Percentiles rank a stretch among this genome's conserved stretches.
These are phyloP conservation scores for Diplazon laetatorius DNA, from an alignment of 2,888 invertebrate species.

Conservation along the genomic window DNA sequence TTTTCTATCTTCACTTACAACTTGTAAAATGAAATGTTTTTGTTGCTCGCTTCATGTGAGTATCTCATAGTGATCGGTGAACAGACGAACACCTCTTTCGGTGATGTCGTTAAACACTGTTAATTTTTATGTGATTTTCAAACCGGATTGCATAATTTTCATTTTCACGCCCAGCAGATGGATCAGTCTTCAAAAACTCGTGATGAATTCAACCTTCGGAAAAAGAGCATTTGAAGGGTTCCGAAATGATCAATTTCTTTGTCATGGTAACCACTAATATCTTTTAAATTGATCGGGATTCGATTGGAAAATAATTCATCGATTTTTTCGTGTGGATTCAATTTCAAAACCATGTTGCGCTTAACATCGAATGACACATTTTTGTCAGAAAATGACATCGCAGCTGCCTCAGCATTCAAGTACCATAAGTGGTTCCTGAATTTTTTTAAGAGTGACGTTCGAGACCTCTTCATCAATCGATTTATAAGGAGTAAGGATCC, in stretches of 20 bases:
- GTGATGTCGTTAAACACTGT: slow-evolving; percentile 24
- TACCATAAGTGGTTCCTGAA: too few relatives aligned
- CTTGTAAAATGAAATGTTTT: too few relatives aligned
- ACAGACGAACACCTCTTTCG: slow-evolving; percentile 27
- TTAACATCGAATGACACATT: slow-evolving; percentile 16
- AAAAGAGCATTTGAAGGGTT: slow-evolving; percentile 28
- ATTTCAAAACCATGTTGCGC: slow-evolving; percentile 49
- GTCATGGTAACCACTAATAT: slow-evolving; percentile 19
- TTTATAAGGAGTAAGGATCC: too few relatives aligned
- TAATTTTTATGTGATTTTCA: slow-evolving; percentile 26
- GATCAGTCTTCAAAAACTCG: too few relatives aligned
- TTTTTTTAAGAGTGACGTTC: too few relatives aligned
- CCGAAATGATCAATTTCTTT: slow-evolving; percentile 40
- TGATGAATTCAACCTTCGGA: slow-evolving; percentile 20
- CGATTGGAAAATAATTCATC: too few relatives aligned
- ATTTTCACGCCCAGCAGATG: too few relatives aligned
- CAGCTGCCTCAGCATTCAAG: too few relatives aligned
- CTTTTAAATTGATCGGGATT: not conserved
- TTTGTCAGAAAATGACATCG: slow-evolving; percentile 48
- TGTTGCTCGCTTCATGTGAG: too few relatives aligned
- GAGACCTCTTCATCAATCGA: too few relatives aligned
- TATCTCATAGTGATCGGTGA: slow-evolving; percentile 37
- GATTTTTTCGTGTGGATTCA: slow-evolving; percentile 44
- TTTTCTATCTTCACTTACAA: too few relatives aligned
- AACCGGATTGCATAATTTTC: too few relatives aligned